Base-by-base conservation (phyloP, 53 echinoderm and acorn worm genomes). In the Antedon mediterranea region DNA sequence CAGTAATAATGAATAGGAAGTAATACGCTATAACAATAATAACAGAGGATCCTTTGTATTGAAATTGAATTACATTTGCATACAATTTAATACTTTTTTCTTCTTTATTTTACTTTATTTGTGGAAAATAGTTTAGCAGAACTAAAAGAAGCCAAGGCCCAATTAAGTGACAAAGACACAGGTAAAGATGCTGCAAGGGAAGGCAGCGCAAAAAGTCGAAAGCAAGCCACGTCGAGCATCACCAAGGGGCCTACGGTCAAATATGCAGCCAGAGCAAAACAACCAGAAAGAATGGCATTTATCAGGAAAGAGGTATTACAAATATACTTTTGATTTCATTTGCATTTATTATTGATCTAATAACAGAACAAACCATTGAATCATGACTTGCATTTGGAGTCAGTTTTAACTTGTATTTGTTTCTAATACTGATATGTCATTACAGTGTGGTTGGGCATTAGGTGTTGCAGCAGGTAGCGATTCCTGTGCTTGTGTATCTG, bases 251-350 rank as follows among this genome's bases (percentile, higher is more conserved):
- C 94, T 31, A 87, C 89, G 27, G 89, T 94, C 57, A 94, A 94
- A 72, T 94, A 94, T 74, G 91, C 94, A 33, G 91, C 91, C 44
- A 85, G 94, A 43, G 94, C 89, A 4, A 94, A 94, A 41, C 94
- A 94, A 34, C 94, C 94, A 26, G 94, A 94, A 80, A 91, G 89
- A 85, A 78, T 94, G 41, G 57, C 82, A 28, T 94, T 94, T 30
- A 85, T 94, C 23, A 91, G 90, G 83, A 94, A 94, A 91, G 94
- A 91, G 81, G 29, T 20, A 30, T n/a, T n/a, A n/a, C n/a, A n/a
- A n/a, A n/a, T n/a, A n/a, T n/a, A n/a, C n/a, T n/a, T n/a, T n/a
- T n/a, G n/a, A n/a, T n/a, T n/a, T n/a, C n/a, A n/a, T n/a, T n/a
- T n/a, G n/a, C n/a, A n/a, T n/a, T n/a, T n/a, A n/a, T n/a, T n/a